A percentile compares a stretch with the other conserved stretches of the same genome.
phyloP scores from a whole-genome alignment of 2,797 vertebrate species.

The Chelmon rostratus region DNA sequence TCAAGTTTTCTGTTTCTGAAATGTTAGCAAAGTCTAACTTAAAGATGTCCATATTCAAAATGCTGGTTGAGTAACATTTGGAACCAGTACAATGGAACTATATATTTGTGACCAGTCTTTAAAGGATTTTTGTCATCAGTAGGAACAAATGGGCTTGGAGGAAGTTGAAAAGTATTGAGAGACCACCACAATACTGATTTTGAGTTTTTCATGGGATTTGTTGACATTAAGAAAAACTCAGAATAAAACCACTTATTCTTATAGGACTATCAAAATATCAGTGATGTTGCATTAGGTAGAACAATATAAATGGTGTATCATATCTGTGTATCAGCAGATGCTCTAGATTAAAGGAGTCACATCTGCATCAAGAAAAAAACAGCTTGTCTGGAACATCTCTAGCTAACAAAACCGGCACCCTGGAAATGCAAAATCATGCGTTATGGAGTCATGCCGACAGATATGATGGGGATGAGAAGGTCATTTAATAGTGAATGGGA shows the following conservation, averaged over 20 bases:
- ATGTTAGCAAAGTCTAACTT: constrained; percentile 16
- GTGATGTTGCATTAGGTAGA: neutral
- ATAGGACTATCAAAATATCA: neutral
- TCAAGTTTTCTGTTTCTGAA: neutral
- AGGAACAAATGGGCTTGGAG: neutral
- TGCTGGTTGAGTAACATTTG: neutral
- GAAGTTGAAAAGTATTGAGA: neutral
- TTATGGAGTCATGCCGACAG: constrained; percentile 48
- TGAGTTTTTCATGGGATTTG: neutral
- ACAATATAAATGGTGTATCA: neutral
- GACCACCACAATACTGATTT: neutral
- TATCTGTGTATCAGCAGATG: constrained; percentile 4
- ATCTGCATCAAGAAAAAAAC: constrained; percentile 25
- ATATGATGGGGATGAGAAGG: constrained; percentile 23
- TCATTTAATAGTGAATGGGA: constrained; percentile 16
- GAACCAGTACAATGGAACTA: neutral
- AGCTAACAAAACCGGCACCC: constrained; percentile 10
- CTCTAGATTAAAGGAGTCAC: constrained; percentile 5
- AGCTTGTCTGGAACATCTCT: constrained; percentile 3
- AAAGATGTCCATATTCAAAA: constrained; percentile 2
- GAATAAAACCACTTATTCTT: neutral
- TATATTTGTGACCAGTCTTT: constrained; percentile 1
- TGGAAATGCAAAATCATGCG: constrained; percentile 50
- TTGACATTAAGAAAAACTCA: neutral
- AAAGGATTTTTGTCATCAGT: neutral